phyloP scores from a whole-genome alignment of 30 jellyfish, hydroid and myxozoan species.

The Sanderia malayensis region DNA sequence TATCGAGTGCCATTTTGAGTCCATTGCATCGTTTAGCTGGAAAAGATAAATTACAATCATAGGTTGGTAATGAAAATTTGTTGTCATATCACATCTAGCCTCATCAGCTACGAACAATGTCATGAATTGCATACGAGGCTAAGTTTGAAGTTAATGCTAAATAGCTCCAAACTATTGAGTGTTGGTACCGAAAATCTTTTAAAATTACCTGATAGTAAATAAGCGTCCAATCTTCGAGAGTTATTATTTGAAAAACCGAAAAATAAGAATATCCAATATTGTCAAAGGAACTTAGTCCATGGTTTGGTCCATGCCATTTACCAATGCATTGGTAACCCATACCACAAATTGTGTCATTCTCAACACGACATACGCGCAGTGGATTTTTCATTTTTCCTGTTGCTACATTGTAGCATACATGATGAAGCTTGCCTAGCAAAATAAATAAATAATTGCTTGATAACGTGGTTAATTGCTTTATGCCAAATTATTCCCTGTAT shows the following conservation, averaged over 20 bases:
- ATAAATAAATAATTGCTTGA: too few species aligned
- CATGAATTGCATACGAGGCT: too few species aligned
- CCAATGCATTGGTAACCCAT: constrained; percentile 35
- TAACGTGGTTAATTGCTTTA: too few species aligned
- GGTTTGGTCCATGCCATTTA: constrained; percentile 40
- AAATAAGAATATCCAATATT: constrained; percentile 52
- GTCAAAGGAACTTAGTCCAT: constrained; percentile 55
- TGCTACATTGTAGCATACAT: constrained; percentile 26
- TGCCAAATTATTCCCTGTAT: neutral
- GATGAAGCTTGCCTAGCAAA: constrained; percentile 53
- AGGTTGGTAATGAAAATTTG: too few species aligned
- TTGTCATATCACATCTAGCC: too few species aligned
- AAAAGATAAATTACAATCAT: too few species aligned
- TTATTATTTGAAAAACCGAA: constrained; percentile 69
- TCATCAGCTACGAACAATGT: too few species aligned
- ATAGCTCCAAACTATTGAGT: too few species aligned
- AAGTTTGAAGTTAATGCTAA: too few species aligned
- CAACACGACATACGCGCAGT: constrained; percentile 12
- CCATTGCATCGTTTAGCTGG: constrained; percentile 61
- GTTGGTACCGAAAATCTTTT: too few species aligned
- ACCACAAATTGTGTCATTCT: constrained; percentile 11
- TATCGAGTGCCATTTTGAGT: constrained; percentile 51
- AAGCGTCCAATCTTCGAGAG: constrained; percentile 76
- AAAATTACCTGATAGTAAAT: constrained; percentile 52
- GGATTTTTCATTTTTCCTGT: constrained; percentile 1